These are phyloP conservation scores for Brachionus manjavacas DNA, from an alignment of 1,140 invertebrate genomes.

Conservation along the genomic window DNA sequence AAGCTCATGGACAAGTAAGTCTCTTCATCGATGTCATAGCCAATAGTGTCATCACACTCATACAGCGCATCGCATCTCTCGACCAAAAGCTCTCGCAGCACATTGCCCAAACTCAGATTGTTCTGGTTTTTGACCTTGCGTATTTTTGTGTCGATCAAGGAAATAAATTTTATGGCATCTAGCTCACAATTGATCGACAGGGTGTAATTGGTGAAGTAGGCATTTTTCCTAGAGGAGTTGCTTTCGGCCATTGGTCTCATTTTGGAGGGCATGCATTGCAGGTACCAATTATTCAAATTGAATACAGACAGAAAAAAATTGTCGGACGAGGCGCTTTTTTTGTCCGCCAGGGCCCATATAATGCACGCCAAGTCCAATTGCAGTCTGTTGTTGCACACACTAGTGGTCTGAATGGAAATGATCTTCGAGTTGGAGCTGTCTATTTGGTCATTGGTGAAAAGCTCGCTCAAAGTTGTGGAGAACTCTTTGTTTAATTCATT, in stretches of 20 bases:
- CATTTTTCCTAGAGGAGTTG: not conserved
- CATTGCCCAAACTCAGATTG: slow-evolving; percentile 1
- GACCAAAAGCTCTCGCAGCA: not conserved
- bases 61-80: not conserved
- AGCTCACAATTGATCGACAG: not conserved
- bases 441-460: not conserved
- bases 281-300: slow-evolving; percentile 31
- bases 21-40: not conserved
- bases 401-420: not conserved
- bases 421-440: slow-evolving; percentile 12
- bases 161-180: slow-evolving; percentile 6
- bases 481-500: not conserved
- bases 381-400: not conserved
- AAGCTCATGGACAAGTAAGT: slow-evolving; percentile 19
- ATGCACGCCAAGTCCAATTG: not conserved
- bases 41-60: not conserved
- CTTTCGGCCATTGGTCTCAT: not conserved
- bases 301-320: not conserved
- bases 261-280: slow-evolving; percentile 7
- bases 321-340: not conserved
- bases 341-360: not conserved
- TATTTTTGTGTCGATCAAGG: not conserved
- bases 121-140: slow-evolving; percentile 6
- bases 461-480: not conserved
- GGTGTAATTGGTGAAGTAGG: not conserved